Percentiles rank a stretch among this genome's conserved stretches.
Evolutionary conservation across 2,888 invertebrate genomes (phyloP).

Genomic region (Harpalus rubripes): DNA sequence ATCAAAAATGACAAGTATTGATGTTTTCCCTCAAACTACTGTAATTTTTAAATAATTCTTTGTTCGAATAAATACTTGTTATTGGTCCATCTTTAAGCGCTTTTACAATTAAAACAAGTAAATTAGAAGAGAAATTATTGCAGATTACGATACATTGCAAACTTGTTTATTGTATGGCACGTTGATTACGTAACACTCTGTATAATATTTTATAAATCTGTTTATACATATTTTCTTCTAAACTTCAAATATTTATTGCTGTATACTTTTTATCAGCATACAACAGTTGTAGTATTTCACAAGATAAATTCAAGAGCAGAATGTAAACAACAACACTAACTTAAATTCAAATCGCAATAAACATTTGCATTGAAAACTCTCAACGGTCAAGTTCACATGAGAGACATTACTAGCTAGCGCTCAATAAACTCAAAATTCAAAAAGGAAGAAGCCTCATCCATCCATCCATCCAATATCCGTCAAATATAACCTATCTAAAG

Average conservation of each 20-base stretch:
- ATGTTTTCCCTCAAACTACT: too few relatives aligned
- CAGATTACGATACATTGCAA: too few relatives aligned
- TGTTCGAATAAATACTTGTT: too few relatives aligned
- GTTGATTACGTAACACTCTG: too few relatives aligned
- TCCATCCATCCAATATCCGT: constrained; percentile 39
- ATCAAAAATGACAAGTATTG: too few relatives aligned
- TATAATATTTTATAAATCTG: too few relatives aligned
- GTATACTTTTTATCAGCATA: neutral
- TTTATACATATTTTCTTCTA: constrained; percentile 12
- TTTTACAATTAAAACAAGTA: too few relatives aligned
- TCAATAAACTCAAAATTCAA: constrained; percentile 30
- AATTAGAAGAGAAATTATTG: too few relatives aligned
- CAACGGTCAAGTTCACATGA: constrained; percentile 26
- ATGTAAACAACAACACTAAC: neutral
- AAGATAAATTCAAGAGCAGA: neutral
- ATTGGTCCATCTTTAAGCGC: too few relatives aligned
- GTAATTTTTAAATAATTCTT: too few relatives aligned
- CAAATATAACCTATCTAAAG: constrained; percentile 38
- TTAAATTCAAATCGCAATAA: constrained; percentile 7
- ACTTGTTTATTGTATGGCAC: too few relatives aligned
- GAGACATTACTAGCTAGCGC: constrained; percentile 9
- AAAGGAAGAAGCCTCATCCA: constrained; percentile 31
- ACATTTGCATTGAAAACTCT: constrained; percentile 7
- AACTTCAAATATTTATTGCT: constrained; percentile 15
- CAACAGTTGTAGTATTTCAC: neutral